Conservation (phyloP, 2,888 invertebrate species). For the Schrankia costaestrigalis region DNA sequence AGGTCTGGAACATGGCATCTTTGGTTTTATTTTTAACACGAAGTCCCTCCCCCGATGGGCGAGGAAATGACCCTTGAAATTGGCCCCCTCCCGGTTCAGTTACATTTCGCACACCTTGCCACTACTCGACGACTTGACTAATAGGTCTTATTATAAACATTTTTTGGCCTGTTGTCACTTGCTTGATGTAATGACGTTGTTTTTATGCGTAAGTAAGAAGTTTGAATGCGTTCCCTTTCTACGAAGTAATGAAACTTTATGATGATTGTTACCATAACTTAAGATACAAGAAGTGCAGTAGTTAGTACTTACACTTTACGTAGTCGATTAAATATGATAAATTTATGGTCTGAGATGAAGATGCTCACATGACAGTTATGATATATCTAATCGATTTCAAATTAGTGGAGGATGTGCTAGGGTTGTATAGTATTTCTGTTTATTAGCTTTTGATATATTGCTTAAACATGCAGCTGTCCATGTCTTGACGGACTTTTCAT, state of each 20-base stretch:
- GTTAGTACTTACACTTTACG: too few species aligned
- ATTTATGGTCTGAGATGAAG: too few species aligned
- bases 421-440: too few species aligned
- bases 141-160: constrained; percentile 62
- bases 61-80: constrained; percentile 77
- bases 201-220: constrained; percentile 27
- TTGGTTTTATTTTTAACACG: constrained; percentile 53
- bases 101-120: constrained; percentile 69
- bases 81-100: constrained; percentile 58
- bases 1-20: constrained; percentile 37
- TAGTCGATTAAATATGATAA: too few species aligned
- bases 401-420: too few species aligned
- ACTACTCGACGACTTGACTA: constrained; percentile 57
- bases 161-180: constrained; percentile 61
- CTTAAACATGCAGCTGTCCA: too few species aligned
- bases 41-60: constrained; percentile 46
- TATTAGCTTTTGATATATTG: too few species aligned
- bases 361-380: too few species aligned
- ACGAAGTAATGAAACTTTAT: not conserved
- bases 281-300: too few species aligned
- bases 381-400: too few species aligned
- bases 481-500: too few species aligned
- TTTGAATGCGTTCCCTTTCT: constrained; percentile 17
- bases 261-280: too few species aligned
- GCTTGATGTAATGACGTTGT: constrained; percentile 44